Conservation (phyloP, 23 tunicate species). For the Ciona savignyi region DNA sequence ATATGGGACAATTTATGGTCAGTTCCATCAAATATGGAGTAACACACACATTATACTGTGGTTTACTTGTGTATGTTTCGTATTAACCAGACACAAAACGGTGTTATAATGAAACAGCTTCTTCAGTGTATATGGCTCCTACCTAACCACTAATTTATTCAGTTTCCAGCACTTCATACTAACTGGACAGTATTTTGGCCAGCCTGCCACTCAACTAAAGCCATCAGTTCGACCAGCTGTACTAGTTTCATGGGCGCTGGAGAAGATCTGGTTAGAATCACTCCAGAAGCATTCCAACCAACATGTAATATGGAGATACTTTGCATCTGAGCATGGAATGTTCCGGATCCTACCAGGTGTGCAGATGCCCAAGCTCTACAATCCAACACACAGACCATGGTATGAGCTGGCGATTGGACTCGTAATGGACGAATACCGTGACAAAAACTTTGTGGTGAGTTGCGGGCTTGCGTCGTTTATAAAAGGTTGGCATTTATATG, state of each 20-base stretch:
- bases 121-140: too few species aligned
- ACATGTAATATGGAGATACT: slow-evolving; percentile 53
- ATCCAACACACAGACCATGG: slow-evolving; percentile 74
- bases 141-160: too few species aligned
- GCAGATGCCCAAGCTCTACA: slow-evolving; percentile 60
- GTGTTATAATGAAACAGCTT: too few species aligned
- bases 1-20: too few species aligned
- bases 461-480: too few species aligned
- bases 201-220: slow-evolving; percentile 9
- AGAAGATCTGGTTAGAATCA: slow-evolving; percentile 12
- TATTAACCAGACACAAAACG: too few species aligned
- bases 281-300: background rate
- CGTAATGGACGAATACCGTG: slow-evolving; percentile 7
- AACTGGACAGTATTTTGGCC: slow-evolving; percentile 8
- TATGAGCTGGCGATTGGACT: slow-evolving; percentile 47
- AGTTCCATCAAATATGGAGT: too few species aligned
- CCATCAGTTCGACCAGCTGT: slow-evolving; percentile 17
- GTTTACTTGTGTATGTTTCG: too few species aligned
- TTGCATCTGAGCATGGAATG: slow-evolving; percentile 61
- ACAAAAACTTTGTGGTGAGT: background rate
- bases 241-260: slow-evolving; percentile 21
- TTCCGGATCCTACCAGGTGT: slow-evolving; percentile 77
- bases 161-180: slow-evolving; percentile 22
- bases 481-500: too few species aligned
- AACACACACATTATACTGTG: too few species aligned